phyloP scores from a whole-genome alignment of 2,113 vertebrate genomes.

The Dryoscopus gambensis region DNA sequence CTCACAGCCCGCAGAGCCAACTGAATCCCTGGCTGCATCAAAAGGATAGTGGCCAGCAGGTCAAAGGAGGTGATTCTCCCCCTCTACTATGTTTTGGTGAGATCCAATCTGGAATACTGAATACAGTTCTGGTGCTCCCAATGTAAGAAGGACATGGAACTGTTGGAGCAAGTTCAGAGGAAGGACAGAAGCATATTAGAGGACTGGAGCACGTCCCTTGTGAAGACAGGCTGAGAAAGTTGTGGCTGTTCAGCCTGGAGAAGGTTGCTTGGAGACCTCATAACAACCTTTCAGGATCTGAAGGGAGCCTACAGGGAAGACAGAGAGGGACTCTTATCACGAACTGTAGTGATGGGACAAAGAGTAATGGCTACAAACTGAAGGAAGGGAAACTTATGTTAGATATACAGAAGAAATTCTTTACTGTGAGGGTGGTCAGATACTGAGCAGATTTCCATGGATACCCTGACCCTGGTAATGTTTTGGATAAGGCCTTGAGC shows the following conservation, averaged over 20 bases:
- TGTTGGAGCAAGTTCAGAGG: background rate
- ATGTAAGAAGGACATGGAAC: background rate
- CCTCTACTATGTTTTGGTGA: background rate
- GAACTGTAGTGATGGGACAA: background rate
- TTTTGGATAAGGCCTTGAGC: background rate
- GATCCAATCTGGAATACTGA: background rate
- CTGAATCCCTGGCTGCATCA: background rate
- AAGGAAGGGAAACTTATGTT: background rate
- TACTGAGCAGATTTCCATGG: background rate
- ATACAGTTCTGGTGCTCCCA: background rate
- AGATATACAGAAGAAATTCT: background rate
- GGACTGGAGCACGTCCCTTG: background rate
- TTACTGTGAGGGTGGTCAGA: background rate
- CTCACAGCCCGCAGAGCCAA: background rate
- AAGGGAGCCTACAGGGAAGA: background rate
- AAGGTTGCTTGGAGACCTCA: background rate
- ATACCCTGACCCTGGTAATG: accelerated
- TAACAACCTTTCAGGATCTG: background rate
- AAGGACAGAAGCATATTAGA: background rate
- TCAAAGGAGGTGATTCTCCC: background rate
- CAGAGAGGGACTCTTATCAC: background rate
- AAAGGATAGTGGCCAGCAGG: background rate
- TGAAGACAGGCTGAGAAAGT: background rate
- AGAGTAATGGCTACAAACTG: background rate
- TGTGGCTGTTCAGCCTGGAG: background rate